These are phyloP conservation scores for Microdon myrmicae DNA, from an alignment of 2,888 invertebrate genomes.

Conservation along the genomic window DNA sequence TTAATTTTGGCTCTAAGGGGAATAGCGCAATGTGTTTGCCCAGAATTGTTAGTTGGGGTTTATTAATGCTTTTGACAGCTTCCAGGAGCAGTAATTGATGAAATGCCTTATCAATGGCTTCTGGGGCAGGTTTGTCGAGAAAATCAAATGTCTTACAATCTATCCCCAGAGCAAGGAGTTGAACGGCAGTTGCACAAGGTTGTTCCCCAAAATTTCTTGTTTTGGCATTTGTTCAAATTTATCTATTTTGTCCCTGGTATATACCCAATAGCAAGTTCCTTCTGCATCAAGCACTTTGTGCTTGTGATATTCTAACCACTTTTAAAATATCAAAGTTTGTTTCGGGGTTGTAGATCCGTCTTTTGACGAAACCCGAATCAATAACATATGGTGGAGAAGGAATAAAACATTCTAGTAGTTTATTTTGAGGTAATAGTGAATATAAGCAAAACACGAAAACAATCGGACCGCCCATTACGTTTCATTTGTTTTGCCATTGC, in stretches of 20 bases:
- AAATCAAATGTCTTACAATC: conserved; percentile 88
- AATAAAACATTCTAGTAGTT: conserved; percentile 88
- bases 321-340: conserved; percentile 86
- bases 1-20: conserved; percentile 89
- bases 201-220: conserved; percentile 87
- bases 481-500: conserved; percentile 79
- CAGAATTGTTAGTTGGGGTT: conserved; percentile 76
- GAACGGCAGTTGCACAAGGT: conserved; percentile 72
- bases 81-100: conserved; percentile 75
- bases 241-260: conserved; percentile 80
- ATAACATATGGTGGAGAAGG: conserved; percentile 81
- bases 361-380: conserved; percentile 92
- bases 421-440: conserved; percentile 85
- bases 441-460: conserved; percentile 88
- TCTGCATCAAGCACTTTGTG: conserved; percentile 88
- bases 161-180: conserved; percentile 87
- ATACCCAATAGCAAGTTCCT: conserved; percentile 88
- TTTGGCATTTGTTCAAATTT: conserved; percentile 75
- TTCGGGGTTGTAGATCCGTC: conserved; percentile 81
- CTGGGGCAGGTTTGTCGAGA: conserved; percentile 85
- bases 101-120: conserved; percentile 75
- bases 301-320: no score
- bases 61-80: conserved; percentile 73
- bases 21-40: conserved; percentile 90
- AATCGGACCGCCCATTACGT: conserved; percentile 72